Percentiles rank a stretch among this genome's conserved stretches.
Evolutionary conservation across 2,888 invertebrate genomes (phyloP).

Genomic region (Dorcus hopei): DNA sequence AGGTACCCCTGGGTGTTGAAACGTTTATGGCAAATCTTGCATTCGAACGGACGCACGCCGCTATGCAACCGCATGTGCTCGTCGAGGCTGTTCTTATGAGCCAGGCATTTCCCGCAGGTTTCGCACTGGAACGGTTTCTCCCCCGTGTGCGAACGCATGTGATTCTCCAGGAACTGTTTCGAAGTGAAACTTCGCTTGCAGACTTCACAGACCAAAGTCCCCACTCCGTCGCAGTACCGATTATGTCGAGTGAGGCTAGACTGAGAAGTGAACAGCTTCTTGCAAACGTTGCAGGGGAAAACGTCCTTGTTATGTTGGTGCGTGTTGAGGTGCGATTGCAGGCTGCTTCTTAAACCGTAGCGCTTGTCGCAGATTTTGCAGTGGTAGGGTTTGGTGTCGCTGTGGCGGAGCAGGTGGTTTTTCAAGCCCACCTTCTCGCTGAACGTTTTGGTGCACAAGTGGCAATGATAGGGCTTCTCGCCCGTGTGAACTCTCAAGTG

Average conservation of each 20-base stretch:
- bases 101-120: slow-evolving; percentile 42
- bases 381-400: slow-evolving; percentile 5
- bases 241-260: background rate
- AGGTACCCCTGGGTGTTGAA: slow-evolving; percentile 55
- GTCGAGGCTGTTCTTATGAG: slow-evolving; percentile 42
- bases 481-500: slow-evolving; percentile 4
- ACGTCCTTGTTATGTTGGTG: background rate
- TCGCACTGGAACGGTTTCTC: slow-evolving; percentile 45
- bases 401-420: slow-evolving; percentile 12
- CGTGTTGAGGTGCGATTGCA: slow-evolving; percentile 2
- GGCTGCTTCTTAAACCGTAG: background rate
- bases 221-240: background rate
- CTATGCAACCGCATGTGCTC: slow-evolving; percentile 56
- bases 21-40: slow-evolving; percentile 55
- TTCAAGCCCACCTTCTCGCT: background rate
- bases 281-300: background rate
- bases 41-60: slow-evolving; percentile 54
- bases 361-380: slow-evolving; percentile 11
- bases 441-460: slow-evolving; percentile 8
- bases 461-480: slow-evolving; percentile 1
- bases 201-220: background rate
- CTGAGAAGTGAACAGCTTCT: background rate
- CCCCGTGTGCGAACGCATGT: slow-evolving; percentile 43
- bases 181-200: background rate
- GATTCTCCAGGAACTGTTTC: slow-evolving; percentile 15